These are phyloP conservation scores for Pholis gunnellus DNA, from an alignment of 2,113 vertebrate genomes.

Conservation along the genomic window DNA sequence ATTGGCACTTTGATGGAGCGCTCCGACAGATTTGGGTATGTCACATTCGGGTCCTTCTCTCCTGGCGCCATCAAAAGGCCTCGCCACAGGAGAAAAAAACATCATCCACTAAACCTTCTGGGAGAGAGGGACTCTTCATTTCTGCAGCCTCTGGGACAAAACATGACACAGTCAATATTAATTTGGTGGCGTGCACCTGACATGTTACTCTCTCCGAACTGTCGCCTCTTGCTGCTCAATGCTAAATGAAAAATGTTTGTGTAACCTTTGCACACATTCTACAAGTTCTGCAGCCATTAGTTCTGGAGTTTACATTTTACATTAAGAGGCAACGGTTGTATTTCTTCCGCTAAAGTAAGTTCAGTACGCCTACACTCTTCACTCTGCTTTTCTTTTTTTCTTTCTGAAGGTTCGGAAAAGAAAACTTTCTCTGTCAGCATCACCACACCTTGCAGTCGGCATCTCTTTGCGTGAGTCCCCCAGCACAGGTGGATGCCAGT, in stretches of 20 bases:
- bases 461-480: conserved; percentile 48
- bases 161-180: conserved; percentile 54
- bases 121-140: conserved; percentile 54
- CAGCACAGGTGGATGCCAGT: conserved; percentile 74
- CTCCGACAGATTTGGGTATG: conserved; percentile 79
- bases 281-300: background rate
- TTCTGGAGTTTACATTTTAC: background rate
- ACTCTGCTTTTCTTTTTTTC: background rate
- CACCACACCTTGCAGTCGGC: conserved; percentile 51
- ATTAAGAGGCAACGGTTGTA: background rate
- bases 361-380: background rate
- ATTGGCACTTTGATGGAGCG: conserved; percentile 83
- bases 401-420: background rate
- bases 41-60: conserved; percentile 63
- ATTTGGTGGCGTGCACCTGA: conserved; percentile 44
- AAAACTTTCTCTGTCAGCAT: conserved; percentile 61
- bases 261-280: background rate
- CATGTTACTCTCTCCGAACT: conserved; percentile 23
- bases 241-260: conserved; percentile 5
- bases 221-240: conserved; percentile 15
- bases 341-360: background rate
- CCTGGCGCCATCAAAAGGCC: conserved; percentile 43
- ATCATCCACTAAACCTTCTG: conserved; percentile 52
- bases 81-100: conserved; percentile 56
- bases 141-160: conserved; percentile 42